phyloP scores from a whole-genome alignment of 2,888 invertebrate species.

The Caprella mutica region DNA sequence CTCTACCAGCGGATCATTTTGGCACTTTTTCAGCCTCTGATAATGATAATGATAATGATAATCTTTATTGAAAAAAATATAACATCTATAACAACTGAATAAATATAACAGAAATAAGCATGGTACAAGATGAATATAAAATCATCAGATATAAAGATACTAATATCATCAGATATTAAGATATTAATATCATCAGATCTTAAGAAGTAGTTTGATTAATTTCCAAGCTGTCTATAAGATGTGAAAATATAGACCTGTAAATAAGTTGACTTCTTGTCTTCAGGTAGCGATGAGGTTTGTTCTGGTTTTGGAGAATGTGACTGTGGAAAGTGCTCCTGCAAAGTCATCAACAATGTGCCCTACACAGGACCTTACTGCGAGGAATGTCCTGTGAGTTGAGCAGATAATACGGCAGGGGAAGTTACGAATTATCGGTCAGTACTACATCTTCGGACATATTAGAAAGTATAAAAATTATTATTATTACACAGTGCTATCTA shows the following conservation, averaged over 20 bases:
- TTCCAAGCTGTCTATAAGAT: slow-evolving; percentile 6
- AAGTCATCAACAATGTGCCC: not conserved
- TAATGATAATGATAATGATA: too few species aligned
- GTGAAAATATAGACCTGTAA: slow-evolving; percentile 9
- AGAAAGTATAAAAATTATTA: too few species aligned
- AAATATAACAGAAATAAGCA: too few species aligned
- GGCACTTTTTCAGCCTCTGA: too few species aligned
- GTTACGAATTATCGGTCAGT: too few species aligned
- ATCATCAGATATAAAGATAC: slow-evolving; percentile 15
- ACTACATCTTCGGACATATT: too few species aligned
- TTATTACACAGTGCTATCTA: too few species aligned
- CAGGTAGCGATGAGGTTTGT: slow-evolving; percentile 10
- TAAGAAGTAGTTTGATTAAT: slow-evolving; percentile 11
- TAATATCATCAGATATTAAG: slow-evolving; percentile 15
- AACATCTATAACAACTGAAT: too few species aligned
- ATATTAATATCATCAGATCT: slow-evolving; percentile 12
- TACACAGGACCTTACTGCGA: slow-evolving; percentile 27
- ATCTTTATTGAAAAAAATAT: too few species aligned
- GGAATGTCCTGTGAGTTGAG: slow-evolving; percentile 24
- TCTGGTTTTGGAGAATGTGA: slow-evolving; percentile 24
- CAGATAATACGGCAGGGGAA: too few species aligned
- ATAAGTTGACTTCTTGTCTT: not conserved
- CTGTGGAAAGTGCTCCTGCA: slow-evolving; percentile 25
- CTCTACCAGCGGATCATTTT: too few species aligned
- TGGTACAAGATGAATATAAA: too few species aligned